phyloP scores from a whole-genome alignment of 2,888 invertebrate genomes.

The Drosophila barbarae region DNA sequence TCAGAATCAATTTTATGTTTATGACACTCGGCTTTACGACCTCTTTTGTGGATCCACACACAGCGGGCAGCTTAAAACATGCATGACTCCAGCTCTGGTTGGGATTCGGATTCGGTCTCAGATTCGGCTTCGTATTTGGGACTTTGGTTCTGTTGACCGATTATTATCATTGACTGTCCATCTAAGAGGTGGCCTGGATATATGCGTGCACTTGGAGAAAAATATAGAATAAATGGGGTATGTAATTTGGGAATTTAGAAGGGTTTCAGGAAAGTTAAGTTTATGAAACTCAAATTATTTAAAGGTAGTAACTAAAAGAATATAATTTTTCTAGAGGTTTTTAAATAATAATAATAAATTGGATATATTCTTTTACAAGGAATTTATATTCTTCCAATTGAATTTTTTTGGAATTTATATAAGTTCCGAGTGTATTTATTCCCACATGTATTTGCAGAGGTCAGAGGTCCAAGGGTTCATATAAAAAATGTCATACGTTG shows the following conservation, averaged over 20 bases:
- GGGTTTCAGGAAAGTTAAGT: background rate
- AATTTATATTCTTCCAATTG: background rate
- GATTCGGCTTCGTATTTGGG: slow-evolving; percentile 10
- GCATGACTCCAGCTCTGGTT: slow-evolving; percentile 12
- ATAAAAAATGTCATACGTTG: slow-evolving; percentile 38
- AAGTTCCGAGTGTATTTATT: slow-evolving; percentile 1
- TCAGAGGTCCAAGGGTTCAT: slow-evolving; percentile 12
- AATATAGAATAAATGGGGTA: too few relatives aligned
- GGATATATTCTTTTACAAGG: background rate
- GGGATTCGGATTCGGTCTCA: slow-evolving; percentile 4
- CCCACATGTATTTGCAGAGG: slow-evolving; percentile 7
- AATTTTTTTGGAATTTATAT: too few relatives aligned
- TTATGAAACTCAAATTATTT: too few relatives aligned
- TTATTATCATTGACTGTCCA: slow-evolving; percentile 32
- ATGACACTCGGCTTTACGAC: slow-evolving; percentile 56
- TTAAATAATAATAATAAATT: too few relatives aligned
- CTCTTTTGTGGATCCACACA: slow-evolving; percentile 36
- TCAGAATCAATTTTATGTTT: slow-evolving; percentile 65
- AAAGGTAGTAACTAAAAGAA: too few relatives aligned
- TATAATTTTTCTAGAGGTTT: too few relatives aligned
- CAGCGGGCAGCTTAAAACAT: slow-evolving; percentile 42
- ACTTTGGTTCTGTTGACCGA: slow-evolving; percentile 19
- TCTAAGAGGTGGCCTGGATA: slow-evolving; percentile 26
- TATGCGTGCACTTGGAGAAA: slow-evolving; percentile 1
- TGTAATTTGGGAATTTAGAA: too few relatives aligned